Percentiles rank a stretch among this genome's conserved stretches.
Conservation (phyloP, 2,113 vertebrate species). For the Oryctolagus cuniculus region mOryCun1.1 NC_091438.1:148728001-148728500, state of each 20-base stretch:
- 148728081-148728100: slow-evolving; percentile 58
- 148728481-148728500: slow-evolving; percentile 21
- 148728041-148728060: neutral
- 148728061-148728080: neutral
- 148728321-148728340: neutral
- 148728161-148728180: neutral
- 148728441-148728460: slow-evolving; percentile 38
- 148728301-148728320: slow-evolving; percentile 3
- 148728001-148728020: slow-evolving; percentile 31
- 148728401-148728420: slow-evolving; percentile 26
- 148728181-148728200: slow-evolving; percentile 46
- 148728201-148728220: slow-evolving; percentile 24
- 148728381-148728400: slow-evolving; percentile 28
- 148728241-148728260: neutral
- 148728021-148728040: slow-evolving; percentile 54
- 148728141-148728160: slow-evolving; percentile 41
- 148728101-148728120: slow-evolving; percentile 30
- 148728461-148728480: neutral
- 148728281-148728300: neutral
- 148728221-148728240: slow-evolving; percentile 22
- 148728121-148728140: slow-evolving; percentile 2
- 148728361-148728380: slow-evolving; percentile 48
- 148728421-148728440: neutral
- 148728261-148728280: neutral
- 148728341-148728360: slow-evolving; percentile 26